Conservation (phyloP, 2,888 invertebrate genomes). For the Sisyra terminalis region DNA sequence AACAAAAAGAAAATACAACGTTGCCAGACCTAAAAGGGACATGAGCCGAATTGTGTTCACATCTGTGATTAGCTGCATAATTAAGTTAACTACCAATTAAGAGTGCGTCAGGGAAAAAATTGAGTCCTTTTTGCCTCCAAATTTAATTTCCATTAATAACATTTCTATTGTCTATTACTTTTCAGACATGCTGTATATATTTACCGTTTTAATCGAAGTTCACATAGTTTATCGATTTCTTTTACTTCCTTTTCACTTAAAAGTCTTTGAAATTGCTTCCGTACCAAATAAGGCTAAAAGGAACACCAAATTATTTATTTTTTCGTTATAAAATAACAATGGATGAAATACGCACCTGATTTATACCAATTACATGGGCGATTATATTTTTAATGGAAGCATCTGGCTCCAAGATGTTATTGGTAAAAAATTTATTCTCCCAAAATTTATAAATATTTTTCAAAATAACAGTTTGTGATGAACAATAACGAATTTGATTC, state of each 20-base stretch:
- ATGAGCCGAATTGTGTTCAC: no score
- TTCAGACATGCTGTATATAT: no score
- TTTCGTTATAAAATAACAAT: neutral
- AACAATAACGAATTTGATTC: neutral
- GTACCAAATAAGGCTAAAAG: conserved; percentile 1
- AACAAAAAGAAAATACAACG: no score
- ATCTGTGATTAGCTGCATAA: no score
- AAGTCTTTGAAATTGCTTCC: conserved; percentile 10
- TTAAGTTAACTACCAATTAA: no score
- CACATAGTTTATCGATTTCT: conserved; percentile 25
- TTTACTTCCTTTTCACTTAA: conserved; percentile 20
- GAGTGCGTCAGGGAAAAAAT: no score
- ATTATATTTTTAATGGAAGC: conserved; percentile 38
- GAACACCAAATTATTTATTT: neutral
- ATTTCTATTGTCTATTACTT: no score
- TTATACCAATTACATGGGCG: conserved; percentile 33
- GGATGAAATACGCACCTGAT: conserved; percentile 32
- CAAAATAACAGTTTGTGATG: neutral
- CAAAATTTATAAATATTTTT: conserved; percentile 22
- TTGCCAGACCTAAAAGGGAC: no score
- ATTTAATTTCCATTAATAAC: no score
- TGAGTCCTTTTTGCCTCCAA: no score
- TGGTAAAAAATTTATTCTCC: conserved; percentile 27
- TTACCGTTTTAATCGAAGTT: conserved; percentile 23
- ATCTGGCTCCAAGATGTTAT: conserved; percentile 32